phyloP scores from a whole-genome alignment of 2,888 invertebrate species.

The Drosophila macrospina region DNA sequence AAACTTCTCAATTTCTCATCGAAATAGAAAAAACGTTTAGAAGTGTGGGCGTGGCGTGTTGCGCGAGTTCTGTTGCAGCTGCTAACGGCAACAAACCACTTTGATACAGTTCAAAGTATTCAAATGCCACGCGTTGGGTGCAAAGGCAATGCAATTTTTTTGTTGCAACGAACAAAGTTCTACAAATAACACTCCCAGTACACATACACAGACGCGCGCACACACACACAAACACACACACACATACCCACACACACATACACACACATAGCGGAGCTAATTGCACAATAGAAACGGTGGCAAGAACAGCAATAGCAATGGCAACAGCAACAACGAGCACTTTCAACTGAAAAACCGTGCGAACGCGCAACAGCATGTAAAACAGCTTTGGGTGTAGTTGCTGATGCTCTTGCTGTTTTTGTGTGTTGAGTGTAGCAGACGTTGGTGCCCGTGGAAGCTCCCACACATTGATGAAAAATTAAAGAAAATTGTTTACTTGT shows the following conservation, averaged over 20 bases:
- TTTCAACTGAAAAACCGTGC: conserved; percentile 58
- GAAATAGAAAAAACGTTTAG: conserved; percentile 11
- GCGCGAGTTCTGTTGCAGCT: conserved; percentile 52
- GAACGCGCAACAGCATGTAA: conserved; percentile 72
- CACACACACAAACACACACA: conserved; percentile 28
- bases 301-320: conserved; percentile 21
- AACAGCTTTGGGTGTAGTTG: conserved; percentile 57
- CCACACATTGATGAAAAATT: conserved; percentile 13
- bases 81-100: conserved; percentile 67
- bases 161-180: conserved; percentile 13
- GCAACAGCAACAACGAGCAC: conserved; percentile 18
- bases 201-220: conserved; percentile 15
- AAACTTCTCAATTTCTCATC: conserved; percentile 64
- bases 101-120: conserved; percentile 75
- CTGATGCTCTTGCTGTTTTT: conserved; percentile 12
- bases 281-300: conserved; percentile 66
- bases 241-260: conserved; percentile 20
- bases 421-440: conserved; percentile 2
- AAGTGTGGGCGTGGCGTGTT: background rate
- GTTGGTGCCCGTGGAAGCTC: conserved; percentile 20
- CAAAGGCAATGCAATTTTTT: conserved; percentile 37
- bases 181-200: conserved; percentile 38
- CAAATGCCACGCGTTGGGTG: conserved; percentile 51
- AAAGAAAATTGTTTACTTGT: conserved; percentile 11
- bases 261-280: conserved; percentile 56